Evolutionary conservation across 2,797 vertebrate species (phyloP), one percentile per base, ranked within the genome.

Genomic region (Rhabdomys pumilio): DNA sequence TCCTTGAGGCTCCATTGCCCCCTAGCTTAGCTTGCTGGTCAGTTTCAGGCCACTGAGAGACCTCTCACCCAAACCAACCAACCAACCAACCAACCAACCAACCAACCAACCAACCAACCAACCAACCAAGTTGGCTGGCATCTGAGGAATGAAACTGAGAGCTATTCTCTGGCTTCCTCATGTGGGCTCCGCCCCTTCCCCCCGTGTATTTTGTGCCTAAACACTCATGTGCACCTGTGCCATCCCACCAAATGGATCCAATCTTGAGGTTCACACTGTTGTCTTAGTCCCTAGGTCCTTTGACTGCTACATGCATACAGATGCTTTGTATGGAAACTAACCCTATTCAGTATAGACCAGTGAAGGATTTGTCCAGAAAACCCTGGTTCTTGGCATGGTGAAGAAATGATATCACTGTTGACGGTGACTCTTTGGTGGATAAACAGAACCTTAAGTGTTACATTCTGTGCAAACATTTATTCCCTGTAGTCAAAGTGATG

Each of bases 401-500:
- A 88, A 89, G 61, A 89, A 75, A 83, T 80, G 73, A 8, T 69
- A 57, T 24, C 34, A 93, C 72, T 79, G 1, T 22, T 47, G 75
- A 80, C 13, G 19, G 82, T 89, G 69, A 82, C 10, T 90, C 41
- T 92, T 72, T n/a, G 38, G 17, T 82, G 59, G 57, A 5, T 84
- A 72, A 87, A 79, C 44, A 44, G 24, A 65, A 41, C 26, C 24
- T 84, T 34, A 63, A 76, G 8, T 26, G 8, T 67, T 34, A 19
- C n/a, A 41, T 89, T 82, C 84, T 97, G 90, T 91, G 89, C 44
- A 26, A 26, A 89, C 53, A 38, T 89, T 83, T 82, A 47, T 92
- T 88, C 69, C 79, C 73, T 92, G 20, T 79, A 98, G 98, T 96
- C 88, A 94, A 91, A 57, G 92, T 98, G 72, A 95, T 98, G 81